phyloP scores from a whole-genome alignment of 1,140 invertebrate genomes.

The Mercenaria mercenaria region DNA sequence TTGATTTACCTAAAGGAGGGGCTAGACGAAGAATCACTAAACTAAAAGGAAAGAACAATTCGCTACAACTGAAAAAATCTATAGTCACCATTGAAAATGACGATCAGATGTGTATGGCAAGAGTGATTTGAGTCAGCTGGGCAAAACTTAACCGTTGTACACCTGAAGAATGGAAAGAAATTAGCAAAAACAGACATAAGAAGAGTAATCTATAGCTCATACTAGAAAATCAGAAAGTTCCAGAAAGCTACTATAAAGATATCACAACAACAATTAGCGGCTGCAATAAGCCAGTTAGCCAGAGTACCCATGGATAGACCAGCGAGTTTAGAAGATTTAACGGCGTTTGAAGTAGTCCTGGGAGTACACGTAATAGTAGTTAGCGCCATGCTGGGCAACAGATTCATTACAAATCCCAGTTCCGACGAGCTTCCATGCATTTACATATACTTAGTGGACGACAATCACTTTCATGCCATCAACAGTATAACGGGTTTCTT shows the following conservation, averaged over 20 bases:
- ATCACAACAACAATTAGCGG: neutral
- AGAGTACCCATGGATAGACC: conserved; percentile 14
- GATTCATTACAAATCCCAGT: neutral
- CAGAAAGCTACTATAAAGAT: neutral
- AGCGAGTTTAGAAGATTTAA: neutral
- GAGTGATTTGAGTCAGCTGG: conserved; percentile 7
- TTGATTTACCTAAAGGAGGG: conserved; percentile 13
- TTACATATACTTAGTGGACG: conserved; percentile 11
- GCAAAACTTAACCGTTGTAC: neutral
- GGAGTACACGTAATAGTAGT: conserved; percentile 29
- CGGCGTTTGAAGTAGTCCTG: conserved; percentile 24
- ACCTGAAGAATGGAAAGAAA: neutral
- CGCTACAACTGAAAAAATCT: conserved; percentile 27
- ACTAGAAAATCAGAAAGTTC: neutral
- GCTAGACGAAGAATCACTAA: neutral
- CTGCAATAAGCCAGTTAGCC: neutral
- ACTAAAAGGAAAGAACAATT: conserved; percentile 2
- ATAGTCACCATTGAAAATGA: conserved; percentile 50
- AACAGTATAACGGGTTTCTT: conserved; percentile 1
- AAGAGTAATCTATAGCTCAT: conserved; percentile 24
- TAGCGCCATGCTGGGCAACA: neutral
- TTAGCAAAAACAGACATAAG: neutral
- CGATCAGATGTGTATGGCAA: conserved; percentile 41
- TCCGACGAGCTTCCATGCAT: conserved; percentile 12
- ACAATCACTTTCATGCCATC: conserved; percentile 39